Conservation (phyloP, 2,113 vertebrate species). For the Zapus hudsonius region DNA sequence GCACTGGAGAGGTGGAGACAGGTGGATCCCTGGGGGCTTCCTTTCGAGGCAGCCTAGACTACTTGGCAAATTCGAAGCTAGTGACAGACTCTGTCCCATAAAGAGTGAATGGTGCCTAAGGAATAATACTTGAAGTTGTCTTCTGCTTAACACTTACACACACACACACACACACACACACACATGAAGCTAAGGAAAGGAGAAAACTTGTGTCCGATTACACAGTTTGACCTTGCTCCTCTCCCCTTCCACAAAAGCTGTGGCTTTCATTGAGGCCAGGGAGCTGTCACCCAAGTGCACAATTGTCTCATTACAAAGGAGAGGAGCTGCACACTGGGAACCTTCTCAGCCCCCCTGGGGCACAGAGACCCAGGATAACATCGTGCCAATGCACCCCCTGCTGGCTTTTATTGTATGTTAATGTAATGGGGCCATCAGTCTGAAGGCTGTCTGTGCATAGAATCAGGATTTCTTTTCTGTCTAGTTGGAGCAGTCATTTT, state of each 20-base stretch:
- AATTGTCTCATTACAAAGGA: slow-evolving; percentile 68
- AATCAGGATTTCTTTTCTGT: slow-evolving; percentile 78
- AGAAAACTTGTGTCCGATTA: background rate
- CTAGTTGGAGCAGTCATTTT: slow-evolving; percentile 67
- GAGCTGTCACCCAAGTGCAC: slow-evolving; percentile 62
- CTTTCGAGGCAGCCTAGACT: too few species aligned
- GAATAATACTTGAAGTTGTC: too few species aligned
- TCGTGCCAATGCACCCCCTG: slow-evolving; percentile 63
- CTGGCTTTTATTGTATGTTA: slow-evolving; percentile 81
- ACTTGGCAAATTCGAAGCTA: too few species aligned
- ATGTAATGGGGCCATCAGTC: slow-evolving; percentile 79
- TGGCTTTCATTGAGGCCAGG: background rate
- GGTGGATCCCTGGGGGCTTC: too few species aligned
- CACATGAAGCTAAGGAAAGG: background rate
- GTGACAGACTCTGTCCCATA: too few species aligned
- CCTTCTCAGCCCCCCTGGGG: slow-evolving; percentile 57
- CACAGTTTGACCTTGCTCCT: background rate
- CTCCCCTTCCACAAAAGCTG: background rate
- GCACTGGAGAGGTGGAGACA: too few species aligned
- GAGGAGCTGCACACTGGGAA: slow-evolving; percentile 49
- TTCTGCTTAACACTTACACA: too few species aligned
- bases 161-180: too few species aligned
- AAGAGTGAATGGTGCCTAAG: too few species aligned
- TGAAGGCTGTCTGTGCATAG: slow-evolving; percentile 70
- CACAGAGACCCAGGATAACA: slow-evolving; percentile 70